Base-by-base conservation (phyloP, 2,797 vertebrate genomes). In the Thaleichthys pacificus region DNA sequence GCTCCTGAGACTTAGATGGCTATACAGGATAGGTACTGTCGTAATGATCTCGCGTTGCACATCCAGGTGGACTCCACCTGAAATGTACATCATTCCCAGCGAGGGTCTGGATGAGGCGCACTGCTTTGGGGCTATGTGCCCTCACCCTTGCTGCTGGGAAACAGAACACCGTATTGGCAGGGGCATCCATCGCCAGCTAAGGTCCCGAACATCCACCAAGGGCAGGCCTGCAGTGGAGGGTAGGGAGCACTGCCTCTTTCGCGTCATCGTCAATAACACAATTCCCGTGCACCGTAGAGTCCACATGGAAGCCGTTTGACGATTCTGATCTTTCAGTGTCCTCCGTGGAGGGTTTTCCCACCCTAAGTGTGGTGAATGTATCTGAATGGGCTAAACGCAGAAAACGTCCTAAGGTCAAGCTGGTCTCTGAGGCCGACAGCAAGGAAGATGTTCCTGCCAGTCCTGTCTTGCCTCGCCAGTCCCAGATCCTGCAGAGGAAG, bases 101-200 rank as follows among this genome's bases (percentile, higher is more conserved):
- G 72, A 72, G 61, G 28, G 2, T 9, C 15, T 78, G 67, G 75
- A 83, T 63, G 83, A 85, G 61, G 72, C 76, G 26, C 84, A 87
- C 73, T 86, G 86, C 70, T 76, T 85, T 5, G 68, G 79, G 80
- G 76, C 74, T 1, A 57, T 75, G 60, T 88, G 87, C 74, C 68
- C 77, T 7, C 87, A 88, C 71, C 75, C 80, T 15, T 84, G 82
- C 80, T 88, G 89, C 73, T 89, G 89, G 85, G 80, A 86, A 69
- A 58, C 80, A 0, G 83, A 85, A 69, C 78, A 32, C 4, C 72
- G 72, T 2, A 57, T 82, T 38, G 22, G 30, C 38, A 30, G 64
- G 74, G 80, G 82, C 42, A 49, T 28, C 17, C 68, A 64, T 51
- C 68, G 26, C 49, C 61, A 60, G 35, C 1, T 30, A 14, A 72